phyloP scores from a whole-genome alignment of 2,797 vertebrate species.

The Silurus lanzhouensis region DNA sequence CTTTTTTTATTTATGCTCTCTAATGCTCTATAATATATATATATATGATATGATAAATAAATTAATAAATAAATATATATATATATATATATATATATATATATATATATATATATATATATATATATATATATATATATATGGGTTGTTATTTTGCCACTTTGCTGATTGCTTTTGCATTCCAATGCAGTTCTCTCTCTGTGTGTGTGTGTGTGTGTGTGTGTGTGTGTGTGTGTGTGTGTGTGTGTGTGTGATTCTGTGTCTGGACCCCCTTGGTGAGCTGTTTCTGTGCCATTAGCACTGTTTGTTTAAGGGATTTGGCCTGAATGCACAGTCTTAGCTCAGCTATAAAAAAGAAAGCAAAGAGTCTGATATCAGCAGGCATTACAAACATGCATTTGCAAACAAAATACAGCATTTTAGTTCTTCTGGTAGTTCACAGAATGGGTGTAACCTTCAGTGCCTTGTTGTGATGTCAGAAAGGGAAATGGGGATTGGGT shows the following conservation, averaged over 20 bases:
- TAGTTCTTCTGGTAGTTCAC: not conserved
- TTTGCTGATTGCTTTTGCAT: not conserved
- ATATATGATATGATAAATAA: too few relatives aligned
- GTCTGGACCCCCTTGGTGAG: constrained; percentile 37
- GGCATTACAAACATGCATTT: not conserved
- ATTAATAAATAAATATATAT: too few relatives aligned
- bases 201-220: constrained; percentile 17
- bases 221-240: constrained; percentile 13
- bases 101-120: too few relatives aligned
- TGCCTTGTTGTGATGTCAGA: not conserved
- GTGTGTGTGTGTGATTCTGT: constrained; percentile 12
- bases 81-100: too few relatives aligned
- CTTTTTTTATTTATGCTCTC: too few relatives aligned
- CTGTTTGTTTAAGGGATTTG: constrained; percentile 61
- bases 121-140: not conserved
- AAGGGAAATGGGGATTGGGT: constrained; percentile 5
- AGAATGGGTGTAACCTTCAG: not conserved
- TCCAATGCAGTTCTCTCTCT: constrained; percentile 22
- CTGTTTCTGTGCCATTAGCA: constrained; percentile 39
- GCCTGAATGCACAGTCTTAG: constrained; percentile 58
- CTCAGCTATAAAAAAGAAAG: constrained; percentile 58
- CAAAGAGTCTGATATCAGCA: not conserved
- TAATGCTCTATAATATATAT: too few relatives aligned
- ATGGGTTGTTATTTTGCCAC: not conserved
- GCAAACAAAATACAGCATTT: not conserved